Evolutionary conservation across 2,888 invertebrate species (phyloP).

Genomic region (Minunthozetes semirufus): DNA sequence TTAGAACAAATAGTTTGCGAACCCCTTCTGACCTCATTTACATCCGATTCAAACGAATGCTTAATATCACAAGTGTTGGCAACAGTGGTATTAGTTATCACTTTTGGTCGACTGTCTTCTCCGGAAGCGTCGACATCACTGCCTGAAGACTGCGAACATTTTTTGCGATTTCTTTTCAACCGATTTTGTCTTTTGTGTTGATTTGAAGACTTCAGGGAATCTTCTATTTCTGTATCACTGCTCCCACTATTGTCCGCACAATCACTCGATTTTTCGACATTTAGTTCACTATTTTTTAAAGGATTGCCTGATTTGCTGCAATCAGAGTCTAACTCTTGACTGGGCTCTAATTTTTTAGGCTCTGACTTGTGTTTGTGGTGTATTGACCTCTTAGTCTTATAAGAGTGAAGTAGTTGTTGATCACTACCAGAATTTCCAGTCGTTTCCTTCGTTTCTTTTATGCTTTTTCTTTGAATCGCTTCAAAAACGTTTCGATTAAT

Average conservation of each 20-base stretch:
- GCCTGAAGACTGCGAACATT: slow-evolving; percentile 11
- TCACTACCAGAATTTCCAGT: background rate
- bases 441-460: slow-evolving; percentile 12
- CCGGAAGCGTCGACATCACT: slow-evolving; percentile 34
- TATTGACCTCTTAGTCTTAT: slow-evolving; percentile 8
- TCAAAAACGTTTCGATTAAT: slow-evolving; percentile 2
- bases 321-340: background rate
- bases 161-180: slow-evolving; percentile 3
- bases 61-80: background rate
- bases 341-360: background rate
- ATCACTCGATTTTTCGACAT: background rate
- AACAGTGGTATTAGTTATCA: background rate
- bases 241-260: background rate
- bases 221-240: slow-evolving; percentile 21
- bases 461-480: background rate
- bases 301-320: background rate
- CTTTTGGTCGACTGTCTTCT: slow-evolving; percentile 10
- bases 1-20: slow-evolving; percentile 7
- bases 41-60: background rate
- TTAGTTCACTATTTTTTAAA: background rate
- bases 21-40: slow-evolving; percentile 20
- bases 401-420: background rate
- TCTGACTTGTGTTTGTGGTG: background rate
- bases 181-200: background rate
- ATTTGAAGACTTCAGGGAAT: background rate